Evolutionary conservation across 2,888 invertebrate genomes (phyloP).

Genomic region (Cremastobaeus sp.): DNA sequence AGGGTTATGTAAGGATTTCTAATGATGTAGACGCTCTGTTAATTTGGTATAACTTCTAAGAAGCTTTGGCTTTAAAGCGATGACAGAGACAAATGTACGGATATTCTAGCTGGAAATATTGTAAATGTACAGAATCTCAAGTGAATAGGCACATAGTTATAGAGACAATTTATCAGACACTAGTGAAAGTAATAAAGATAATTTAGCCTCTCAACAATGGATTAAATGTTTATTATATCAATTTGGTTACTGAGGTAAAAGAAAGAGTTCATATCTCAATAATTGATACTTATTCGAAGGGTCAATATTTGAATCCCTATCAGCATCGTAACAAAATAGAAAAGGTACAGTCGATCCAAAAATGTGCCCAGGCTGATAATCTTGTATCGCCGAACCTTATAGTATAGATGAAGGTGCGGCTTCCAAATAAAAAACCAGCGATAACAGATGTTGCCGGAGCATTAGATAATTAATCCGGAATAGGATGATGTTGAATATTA

Average conservation of each 20-base stretch:
- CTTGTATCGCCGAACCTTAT: slow-evolving; percentile 27
- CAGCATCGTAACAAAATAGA: background rate
- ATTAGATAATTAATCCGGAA: slow-evolving; percentile 77
- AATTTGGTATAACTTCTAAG: slow-evolving; percentile 35
- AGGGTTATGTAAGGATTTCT: slow-evolving; percentile 56
- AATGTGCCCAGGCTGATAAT: slow-evolving; percentile 23
- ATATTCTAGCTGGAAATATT: slow-evolving; percentile 37
- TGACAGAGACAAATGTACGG: slow-evolving; percentile 40
- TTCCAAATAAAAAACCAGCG: slow-evolving; percentile 64
- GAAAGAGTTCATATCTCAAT: too few relatives aligned
- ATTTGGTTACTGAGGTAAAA: too few relatives aligned
- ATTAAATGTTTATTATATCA: too few relatives aligned
- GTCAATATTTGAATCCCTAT: too few relatives aligned
- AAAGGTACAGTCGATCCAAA: slow-evolving; percentile 1
- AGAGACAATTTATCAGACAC: too few relatives aligned
- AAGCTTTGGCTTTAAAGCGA: slow-evolving; percentile 6
- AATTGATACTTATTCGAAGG: too few relatives aligned
- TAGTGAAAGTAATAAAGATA: too few relatives aligned
- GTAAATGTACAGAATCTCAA: slow-evolving; percentile 35
- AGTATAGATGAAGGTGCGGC: slow-evolving; percentile 64
- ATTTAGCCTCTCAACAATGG: too few relatives aligned
- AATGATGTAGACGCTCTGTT: slow-evolving; percentile 40
- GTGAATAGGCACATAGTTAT: slow-evolving; percentile 5
- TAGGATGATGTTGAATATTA: slow-evolving; percentile 62
- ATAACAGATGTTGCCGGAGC: slow-evolving; percentile 76